phyloP scores from a whole-genome alignment of 2,888 invertebrate genomes.

The Caenorhabditis zanzibari region DNA sequence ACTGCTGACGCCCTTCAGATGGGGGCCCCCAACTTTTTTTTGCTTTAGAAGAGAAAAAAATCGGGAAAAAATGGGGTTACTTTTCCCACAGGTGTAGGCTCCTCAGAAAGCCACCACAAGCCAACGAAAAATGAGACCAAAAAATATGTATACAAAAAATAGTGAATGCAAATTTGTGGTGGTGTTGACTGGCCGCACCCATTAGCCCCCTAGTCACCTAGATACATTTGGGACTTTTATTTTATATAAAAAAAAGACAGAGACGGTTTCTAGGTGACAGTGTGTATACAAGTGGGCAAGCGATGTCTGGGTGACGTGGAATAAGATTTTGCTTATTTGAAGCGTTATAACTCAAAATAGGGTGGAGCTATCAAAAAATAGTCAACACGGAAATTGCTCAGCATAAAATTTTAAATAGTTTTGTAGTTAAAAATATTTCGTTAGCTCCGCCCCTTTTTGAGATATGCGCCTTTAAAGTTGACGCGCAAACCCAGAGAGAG shows the following conservation, averaged over 20 bases:
- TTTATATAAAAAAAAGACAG: no score
- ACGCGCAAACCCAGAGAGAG: no score
- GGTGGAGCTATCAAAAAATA: no score
- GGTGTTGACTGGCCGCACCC: neutral
- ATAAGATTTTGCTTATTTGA: no score
- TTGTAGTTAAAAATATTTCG: no score
- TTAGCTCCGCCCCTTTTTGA: no score
- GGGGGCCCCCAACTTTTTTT: neutral
- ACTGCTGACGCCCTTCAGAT: neutral
- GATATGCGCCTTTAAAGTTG: no score
- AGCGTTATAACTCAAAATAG: no score
- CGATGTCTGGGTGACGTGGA: neutral
- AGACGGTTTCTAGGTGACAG: constrained; percentile 17
- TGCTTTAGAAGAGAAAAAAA: neutral
- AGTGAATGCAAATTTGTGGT: constrained; percentile 1
- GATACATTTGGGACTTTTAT: constrained; percentile 11
- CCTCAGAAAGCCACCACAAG: no score
- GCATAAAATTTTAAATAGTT: no score
- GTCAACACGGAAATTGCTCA: no score
- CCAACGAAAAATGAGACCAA: neutral
- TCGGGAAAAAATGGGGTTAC: neutral
- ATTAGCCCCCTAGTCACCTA: constrained; percentile 3
- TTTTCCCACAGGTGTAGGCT: constrained; percentile 17
- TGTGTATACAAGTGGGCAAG: neutral
- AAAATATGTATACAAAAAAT: neutral